Conservation (phyloP, 2,113 vertebrate genomes). For the Aphyosemion australe region DNA sequence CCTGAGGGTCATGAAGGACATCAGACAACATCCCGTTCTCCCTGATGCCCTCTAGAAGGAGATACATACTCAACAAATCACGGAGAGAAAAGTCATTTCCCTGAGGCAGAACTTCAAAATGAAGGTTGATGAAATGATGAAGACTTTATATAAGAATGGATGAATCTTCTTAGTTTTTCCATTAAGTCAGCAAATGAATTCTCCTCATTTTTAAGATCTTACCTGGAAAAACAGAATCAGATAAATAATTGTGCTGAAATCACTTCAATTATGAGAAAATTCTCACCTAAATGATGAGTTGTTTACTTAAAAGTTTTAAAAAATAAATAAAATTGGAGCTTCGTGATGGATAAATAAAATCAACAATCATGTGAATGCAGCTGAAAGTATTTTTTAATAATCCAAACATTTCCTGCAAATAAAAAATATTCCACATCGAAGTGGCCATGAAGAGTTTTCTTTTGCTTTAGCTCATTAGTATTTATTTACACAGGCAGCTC, state of each 20-base stretch:
- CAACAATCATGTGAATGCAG: no score
- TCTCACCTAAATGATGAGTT: no score
- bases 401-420: no score
- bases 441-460: not conserved
- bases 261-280: no score
- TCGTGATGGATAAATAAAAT: no score
- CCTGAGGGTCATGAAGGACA: constrained; percentile 3
- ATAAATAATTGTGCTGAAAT: no score
- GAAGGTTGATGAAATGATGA: not conserved
- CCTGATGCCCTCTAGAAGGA: not conserved
- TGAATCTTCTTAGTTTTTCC: not conserved
- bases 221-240: not conserved
- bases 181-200: not conserved
- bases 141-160: no score
- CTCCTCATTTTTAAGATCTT: not conserved
- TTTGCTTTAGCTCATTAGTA: no score
- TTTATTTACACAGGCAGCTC: not conserved
- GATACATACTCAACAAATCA: no score
- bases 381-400: no score
- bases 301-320: no score
- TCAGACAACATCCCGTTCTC: not conserved
- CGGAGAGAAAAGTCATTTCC: not conserved
- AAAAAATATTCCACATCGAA: not conserved
- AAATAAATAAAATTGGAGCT: no score
- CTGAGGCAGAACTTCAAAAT: not conserved